These are phyloP conservation scores for Blastobasis adustella DNA, from an alignment of 2,888 invertebrate species.

Conservation along the genomic window DNA sequence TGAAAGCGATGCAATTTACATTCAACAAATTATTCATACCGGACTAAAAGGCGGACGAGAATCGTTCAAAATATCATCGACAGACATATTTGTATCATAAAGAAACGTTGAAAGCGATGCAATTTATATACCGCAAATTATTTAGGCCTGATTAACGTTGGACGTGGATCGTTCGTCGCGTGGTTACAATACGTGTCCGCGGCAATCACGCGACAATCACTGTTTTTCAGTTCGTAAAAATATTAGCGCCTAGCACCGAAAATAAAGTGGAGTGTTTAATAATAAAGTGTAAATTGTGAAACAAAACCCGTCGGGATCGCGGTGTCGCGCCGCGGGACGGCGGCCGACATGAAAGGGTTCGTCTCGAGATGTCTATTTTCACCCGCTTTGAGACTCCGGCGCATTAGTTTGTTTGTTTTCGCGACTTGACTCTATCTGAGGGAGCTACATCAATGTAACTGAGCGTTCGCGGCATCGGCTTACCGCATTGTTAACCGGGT, in stretches of 20 bases:
- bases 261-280: too few relatives aligned
- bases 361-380: slow-evolving; percentile 60
- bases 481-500: background rate
- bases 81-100: background rate
- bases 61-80: too few relatives aligned
- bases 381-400: slow-evolving; percentile 55
- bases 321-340: slow-evolving; percentile 41
- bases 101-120: background rate
- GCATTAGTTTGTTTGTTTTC: slow-evolving; percentile 62
- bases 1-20: too few relatives aligned
- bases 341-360: slow-evolving; percentile 62
- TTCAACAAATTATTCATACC: too few relatives aligned
- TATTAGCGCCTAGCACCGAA: too few relatives aligned
- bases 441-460: slow-evolving; percentile 30
- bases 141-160: too few relatives aligned
- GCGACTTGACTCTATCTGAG: slow-evolving; percentile 47
- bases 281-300: slow-evolving; percentile 6
- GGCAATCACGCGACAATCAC: too few relatives aligned
- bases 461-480: slow-evolving; percentile 11
- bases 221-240: too few relatives aligned
- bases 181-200: too few relatives aligned
- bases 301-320: slow-evolving; percentile 17
- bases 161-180: too few relatives aligned
- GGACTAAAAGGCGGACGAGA: too few relatives aligned
- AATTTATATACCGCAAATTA: background rate